Evolutionary conservation across 1,140 invertebrate genomes (phyloP), one percentile per base, ranked within the genome.

Genomic region (Lordiphosa stackelbergi): DNA sequence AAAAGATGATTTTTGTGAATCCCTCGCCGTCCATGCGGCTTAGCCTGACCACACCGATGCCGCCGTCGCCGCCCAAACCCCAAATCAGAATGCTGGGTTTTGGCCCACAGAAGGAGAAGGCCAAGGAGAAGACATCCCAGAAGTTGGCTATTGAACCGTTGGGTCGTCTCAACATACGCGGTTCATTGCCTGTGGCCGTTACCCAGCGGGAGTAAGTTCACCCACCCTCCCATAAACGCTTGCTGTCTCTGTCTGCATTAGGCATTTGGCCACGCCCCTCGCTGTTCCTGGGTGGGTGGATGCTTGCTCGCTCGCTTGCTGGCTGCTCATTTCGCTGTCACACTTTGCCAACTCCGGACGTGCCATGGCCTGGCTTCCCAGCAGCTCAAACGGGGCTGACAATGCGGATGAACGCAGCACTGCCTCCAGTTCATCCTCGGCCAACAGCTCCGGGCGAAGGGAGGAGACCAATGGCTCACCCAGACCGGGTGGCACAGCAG

Each of bases 1-100:
- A 81, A 11, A 71, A 72, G 19, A 81, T 81, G 75, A 68, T 69
- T 22, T 81, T 81, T 12, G 66, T 81, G 13, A 81, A 83, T 65
- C 75, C 75, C 3, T 43, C 77, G 12, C 11, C 46, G 5, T 19
- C 8, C 0, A 58, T 65, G 71, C 43, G 61, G 11, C 13, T 58
- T 0, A 65, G 38, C 3, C 64, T 81, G 1, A 16, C 13, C 2
- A 46, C 43, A 13, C 43, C 43, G 24, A 13, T n/a, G 8, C 43
- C 43, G 11, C 28, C 43, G 37, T 5, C 11, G 11, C 8, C 31
- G 11, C 6, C 38, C 12, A 16, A 16, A 1, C 2, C 37, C 4
- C 10, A 40, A 13, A 8, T 8, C 4, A 16, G 8, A 13, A 11
- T 41, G 9, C 8, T 19, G 9, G 3, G 12, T 12, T 8, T 12